Conservation (phyloP, 2,113 vertebrate genomes). For the Pelvicachromis taeniatus region DNA sequence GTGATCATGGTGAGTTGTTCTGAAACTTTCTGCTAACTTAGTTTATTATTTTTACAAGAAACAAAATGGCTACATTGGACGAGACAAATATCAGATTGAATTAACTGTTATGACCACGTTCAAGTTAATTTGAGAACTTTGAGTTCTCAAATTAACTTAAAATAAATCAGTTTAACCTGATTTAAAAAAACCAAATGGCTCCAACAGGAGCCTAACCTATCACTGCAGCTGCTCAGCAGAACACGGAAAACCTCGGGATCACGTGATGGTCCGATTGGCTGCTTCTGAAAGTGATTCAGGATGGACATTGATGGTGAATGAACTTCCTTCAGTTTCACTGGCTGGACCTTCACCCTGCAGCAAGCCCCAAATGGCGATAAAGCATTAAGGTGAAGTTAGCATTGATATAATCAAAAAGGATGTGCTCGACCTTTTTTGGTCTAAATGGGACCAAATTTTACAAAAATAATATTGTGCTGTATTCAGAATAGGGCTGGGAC, state of each 20-base stretch:
- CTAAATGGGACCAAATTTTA: background rate
- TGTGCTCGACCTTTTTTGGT: background rate
- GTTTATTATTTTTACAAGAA: no score
- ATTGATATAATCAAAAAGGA: rapidly evolving
- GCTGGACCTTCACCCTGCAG: background rate
- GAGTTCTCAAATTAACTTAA: background rate
- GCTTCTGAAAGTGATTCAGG: background rate
- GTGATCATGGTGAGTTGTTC: no score
- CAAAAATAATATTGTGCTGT: background rate
- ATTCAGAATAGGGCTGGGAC: no score
- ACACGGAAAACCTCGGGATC: rapidly evolving
- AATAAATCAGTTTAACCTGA: rapidly evolving
- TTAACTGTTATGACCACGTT: no score
- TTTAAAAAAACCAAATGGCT: background rate
- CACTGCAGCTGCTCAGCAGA: background rate
- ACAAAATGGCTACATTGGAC: no score
- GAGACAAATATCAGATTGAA: no score
- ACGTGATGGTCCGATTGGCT: rapidly evolving
- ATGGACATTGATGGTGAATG: background rate
- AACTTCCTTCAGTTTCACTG: background rate
- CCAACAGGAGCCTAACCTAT: background rate
- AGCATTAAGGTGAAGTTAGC: background rate
- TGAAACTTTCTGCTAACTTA: no score
- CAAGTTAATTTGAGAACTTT: background rate
- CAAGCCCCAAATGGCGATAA: background rate